These are phyloP conservation scores for Alauda arvensis DNA, from an alignment of 2,797 vertebrate genomes.

Conservation along the genomic window DNA sequence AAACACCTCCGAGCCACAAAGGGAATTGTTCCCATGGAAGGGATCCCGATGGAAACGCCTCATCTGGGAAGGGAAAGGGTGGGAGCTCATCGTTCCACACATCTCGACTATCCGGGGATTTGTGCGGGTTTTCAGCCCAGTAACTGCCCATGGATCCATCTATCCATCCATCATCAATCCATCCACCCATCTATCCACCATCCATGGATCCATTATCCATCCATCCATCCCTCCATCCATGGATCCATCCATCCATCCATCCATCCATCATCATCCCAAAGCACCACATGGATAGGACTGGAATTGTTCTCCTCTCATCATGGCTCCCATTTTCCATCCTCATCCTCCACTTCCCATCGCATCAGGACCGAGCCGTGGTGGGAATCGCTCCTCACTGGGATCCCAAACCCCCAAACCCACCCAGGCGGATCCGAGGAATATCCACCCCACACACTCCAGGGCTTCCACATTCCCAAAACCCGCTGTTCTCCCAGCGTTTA, in stretches of 20 bases:
- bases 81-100: fast-evolving
- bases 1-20: fast-evolving
- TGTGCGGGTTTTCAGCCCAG: fast-evolving
- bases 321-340: fast-evolving
- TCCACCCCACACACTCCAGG: fast-evolving
- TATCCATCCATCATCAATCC: neutral
- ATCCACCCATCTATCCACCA: too few species aligned
- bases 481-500: fast-evolving
- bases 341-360: fast-evolving
- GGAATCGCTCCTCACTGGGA: fast-evolving
- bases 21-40: neutral
- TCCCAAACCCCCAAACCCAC: neutral
- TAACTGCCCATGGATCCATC: neutral
- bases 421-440: fast-evolving
- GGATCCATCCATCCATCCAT: neutral
- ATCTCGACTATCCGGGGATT: fast-evolving
- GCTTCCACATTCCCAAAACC: fast-evolving
- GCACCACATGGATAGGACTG: fast-evolving
- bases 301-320: fast-evolving
- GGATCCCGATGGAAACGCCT: fast-evolving
- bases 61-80: fast-evolving
- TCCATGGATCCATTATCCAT: neutral
- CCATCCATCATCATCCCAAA: neutral
- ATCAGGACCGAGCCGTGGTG: fast-evolving
- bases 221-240: neutral